Evolutionary conservation across 2,888 invertebrate genomes (phyloP).

Genomic region (Rhingia campestris): DNA sequence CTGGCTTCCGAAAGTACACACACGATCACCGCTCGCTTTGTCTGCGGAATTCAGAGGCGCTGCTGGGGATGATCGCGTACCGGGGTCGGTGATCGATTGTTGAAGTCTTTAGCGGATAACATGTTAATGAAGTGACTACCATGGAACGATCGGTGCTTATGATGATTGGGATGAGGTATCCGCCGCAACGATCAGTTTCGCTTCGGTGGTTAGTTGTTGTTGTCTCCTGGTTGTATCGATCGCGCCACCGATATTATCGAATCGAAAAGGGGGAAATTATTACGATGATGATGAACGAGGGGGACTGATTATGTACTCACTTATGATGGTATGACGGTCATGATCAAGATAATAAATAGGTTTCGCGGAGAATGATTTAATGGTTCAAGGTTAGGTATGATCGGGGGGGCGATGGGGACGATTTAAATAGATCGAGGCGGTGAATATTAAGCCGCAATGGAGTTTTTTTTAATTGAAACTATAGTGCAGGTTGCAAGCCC

Average conservation of each 20-base stretch:
- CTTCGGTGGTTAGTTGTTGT: constrained; percentile 24
- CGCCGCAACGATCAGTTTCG: constrained; percentile 28
- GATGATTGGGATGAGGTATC: constrained; percentile 38
- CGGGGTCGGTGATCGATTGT: constrained; percentile 58
- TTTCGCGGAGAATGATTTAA: constrained; percentile 42
- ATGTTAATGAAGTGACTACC: constrained; percentile 69
- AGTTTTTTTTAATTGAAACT: no score
- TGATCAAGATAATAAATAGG: constrained; percentile 49
- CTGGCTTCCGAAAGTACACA: constrained; percentile 43
- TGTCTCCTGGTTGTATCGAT: constrained; percentile 42
- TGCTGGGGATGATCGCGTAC: constrained; percentile 53
- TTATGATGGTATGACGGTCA: constrained; percentile 19
- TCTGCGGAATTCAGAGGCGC: constrained; percentile 58
- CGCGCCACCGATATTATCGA: constrained; percentile 9
- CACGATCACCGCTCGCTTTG: background rate
- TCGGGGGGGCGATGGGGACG: background rate
- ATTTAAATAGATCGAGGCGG: background rate
- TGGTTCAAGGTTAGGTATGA: constrained; percentile 51
- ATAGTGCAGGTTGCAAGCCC: no score
- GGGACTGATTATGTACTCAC: constrained; percentile 36
- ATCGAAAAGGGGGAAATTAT: constrained; percentile 45
- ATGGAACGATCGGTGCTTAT: constrained; percentile 27
- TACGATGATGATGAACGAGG: constrained; percentile 24
- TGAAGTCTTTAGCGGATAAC: constrained; percentile 59
- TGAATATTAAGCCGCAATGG: no score